phyloP scores from a whole-genome alignment of 2,797 vertebrate species.

The Tiaroga cobitis region DNA sequence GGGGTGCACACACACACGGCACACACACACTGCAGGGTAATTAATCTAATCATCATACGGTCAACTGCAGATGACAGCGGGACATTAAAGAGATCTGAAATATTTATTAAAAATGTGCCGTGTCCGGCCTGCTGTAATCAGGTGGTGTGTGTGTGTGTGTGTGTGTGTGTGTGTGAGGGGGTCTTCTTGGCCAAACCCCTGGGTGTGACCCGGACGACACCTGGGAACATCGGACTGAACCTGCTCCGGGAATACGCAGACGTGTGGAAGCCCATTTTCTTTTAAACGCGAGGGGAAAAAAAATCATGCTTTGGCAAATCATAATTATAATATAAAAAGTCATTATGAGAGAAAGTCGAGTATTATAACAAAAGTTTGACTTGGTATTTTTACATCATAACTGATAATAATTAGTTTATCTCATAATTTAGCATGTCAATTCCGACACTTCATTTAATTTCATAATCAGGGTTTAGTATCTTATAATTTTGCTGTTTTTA shows the following conservation, averaged over 20 bases:
- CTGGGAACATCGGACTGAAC: background rate
- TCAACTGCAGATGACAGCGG: slow-evolving; percentile 82
- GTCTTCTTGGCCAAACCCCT: slow-evolving; percentile 54
- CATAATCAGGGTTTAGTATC: background rate
- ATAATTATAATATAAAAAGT: background rate
- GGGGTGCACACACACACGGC: slow-evolving; percentile 60
- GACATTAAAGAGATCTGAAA: slow-evolving; percentile 75
- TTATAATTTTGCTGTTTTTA: background rate
- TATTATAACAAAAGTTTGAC: background rate
- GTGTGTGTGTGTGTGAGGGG: slow-evolving; percentile 65
- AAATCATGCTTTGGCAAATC: background rate
- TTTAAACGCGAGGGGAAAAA: too few relatives aligned
- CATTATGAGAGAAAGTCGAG: background rate
- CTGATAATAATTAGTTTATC: too few relatives aligned
- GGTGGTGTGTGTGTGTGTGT: slow-evolving; percentile 75
- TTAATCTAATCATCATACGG: slow-evolving; percentile 86
- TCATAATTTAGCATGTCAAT: too few relatives aligned
- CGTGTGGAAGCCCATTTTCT: background rate
- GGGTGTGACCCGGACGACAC: background rate
- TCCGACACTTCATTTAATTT: background rate
- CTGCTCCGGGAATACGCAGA: background rate
- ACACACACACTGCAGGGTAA: slow-evolving; percentile 77
- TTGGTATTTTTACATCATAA: background rate
- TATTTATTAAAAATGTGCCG: slow-evolving; percentile 75
- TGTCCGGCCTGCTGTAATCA: slow-evolving; percentile 74